These are phyloP conservation scores for Nycteola revayana DNA, from an alignment of 2,888 invertebrate species.

Conservation along the genomic window DNA sequence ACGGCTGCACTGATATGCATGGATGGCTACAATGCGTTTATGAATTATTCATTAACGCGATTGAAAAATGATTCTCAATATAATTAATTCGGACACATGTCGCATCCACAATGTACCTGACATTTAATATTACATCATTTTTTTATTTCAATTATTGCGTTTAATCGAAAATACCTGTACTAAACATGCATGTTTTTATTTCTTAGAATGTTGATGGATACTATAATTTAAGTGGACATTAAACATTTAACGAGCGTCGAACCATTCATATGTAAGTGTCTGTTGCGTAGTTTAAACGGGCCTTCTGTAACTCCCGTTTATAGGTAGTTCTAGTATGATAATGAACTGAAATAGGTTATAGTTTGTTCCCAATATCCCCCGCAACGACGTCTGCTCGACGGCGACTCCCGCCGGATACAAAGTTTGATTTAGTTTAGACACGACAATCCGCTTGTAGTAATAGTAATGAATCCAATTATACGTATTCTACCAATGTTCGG, in stretches of 20 bases:
- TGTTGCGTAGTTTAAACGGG: conserved; percentile 33
- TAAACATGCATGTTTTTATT: conserved; percentile 7
- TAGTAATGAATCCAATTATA: conserved; percentile 63
- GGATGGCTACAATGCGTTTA: conserved; percentile 39
- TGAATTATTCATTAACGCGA: conserved; percentile 49
- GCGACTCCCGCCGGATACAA: conserved; percentile 64
- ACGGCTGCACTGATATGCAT: conserved; percentile 44
- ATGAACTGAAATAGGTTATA: conserved; percentile 53
- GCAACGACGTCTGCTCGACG: conserved; percentile 48
- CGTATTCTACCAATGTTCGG: conserved; percentile 26
- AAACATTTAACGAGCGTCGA: conserved; percentile 33
- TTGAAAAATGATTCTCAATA: conserved; percentile 32
- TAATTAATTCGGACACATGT: conserved; percentile 32
- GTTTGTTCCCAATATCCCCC: conserved; percentile 50
- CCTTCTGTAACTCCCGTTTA: conserved; percentile 32
- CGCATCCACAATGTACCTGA: conserved; percentile 23
- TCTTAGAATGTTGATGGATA: conserved; percentile 5
- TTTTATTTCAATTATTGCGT: conserved; percentile 21
- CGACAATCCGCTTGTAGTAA: conserved; percentile 65
- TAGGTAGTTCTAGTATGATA: conserved; percentile 43
- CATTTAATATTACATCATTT: conserved; percentile 20
- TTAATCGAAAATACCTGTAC: conserved; percentile 12
- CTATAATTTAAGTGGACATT: conserved; percentile 12
- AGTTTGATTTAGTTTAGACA: conserved; percentile 76
- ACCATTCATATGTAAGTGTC: conserved; percentile 31